Evolutionary conservation across 2,797 vertebrate species (phyloP), one percentile per base, ranked within the genome.

Genomic region (Typhlichthys subterraneus): DNA sequence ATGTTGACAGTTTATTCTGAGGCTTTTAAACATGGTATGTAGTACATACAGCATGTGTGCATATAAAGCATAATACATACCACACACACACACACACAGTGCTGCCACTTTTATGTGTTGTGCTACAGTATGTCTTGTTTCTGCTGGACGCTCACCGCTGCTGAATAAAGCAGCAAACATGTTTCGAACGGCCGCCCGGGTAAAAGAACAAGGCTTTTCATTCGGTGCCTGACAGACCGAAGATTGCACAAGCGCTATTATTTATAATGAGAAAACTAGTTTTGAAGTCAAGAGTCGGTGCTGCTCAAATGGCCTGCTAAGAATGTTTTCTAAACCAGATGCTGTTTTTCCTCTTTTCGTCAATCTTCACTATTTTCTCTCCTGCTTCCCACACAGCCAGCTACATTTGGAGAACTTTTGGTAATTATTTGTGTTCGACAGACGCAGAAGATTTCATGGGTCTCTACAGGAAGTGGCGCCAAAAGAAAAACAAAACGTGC

Each of bases 341-440:
- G 65, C 61, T 58, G 47, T 80, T 82, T 82, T 61, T 56, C 42
- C 72, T 63, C 45, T 63, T 79, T 81, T 79, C 47, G 83, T 80
- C 76, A 81, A 69, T 83, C 79, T 71, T 51, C 53, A 56, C 42
- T 72, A 77, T 75, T 76, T 57, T 53, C 59, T 61, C 70, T 72
- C 33, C 33, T 71, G 57, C 76, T 79, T 80, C 86, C 84, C 81
- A 85, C 85, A 74, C 81, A 68, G 74, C 50, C 76, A 81, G 69
- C 70, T 46, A 59, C 53, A 79, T 81, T 67, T 61, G 59, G 71
- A 89, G 84, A 72, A 47, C 63, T 82, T 29, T 90, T 75, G 72
- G 86, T 88, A 85, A 89, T 91, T 92, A 87, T 90, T 89, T 91
- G 88, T 86, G 82, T 86, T 77, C 87, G 80, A 90, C 88, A 84